Evolutionary conservation across 2,113 vertebrate species (phyloP).

Genomic region (Halichoeres trimaculatus): DNA sequence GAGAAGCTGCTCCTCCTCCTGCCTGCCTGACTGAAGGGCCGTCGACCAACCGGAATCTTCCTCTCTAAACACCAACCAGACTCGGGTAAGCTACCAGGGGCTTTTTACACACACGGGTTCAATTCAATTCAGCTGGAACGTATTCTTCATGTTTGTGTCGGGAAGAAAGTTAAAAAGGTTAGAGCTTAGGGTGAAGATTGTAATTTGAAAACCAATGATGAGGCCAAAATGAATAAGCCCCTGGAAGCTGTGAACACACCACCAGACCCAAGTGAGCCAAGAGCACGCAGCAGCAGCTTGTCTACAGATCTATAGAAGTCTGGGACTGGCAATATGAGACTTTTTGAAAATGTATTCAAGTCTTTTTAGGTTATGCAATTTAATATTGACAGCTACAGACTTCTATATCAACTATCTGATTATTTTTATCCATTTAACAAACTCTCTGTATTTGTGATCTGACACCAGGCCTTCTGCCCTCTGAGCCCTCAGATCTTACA

Average conservation of each 20-base stretch:
- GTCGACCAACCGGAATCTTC: slow-evolving; percentile 94
- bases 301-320: not conserved
- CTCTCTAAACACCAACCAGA: slow-evolving; percentile 98
- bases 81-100: slow-evolving; percentile 87
- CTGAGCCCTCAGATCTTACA: not conserved
- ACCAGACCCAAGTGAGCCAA: slow-evolving; percentile 40
- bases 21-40: slow-evolving; percentile 92
- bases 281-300: slow-evolving; percentile 9
- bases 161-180: slow-evolving; percentile 40
- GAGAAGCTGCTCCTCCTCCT: slow-evolving; percentile 93
- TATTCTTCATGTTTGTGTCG: slow-evolving; percentile 4
- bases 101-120: slow-evolving; percentile 58
- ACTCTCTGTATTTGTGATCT: slow-evolving; percentile 13
- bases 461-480: too few species aligned
- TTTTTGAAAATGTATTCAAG: too few species aligned
- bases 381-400: slow-evolving; percentile 6
- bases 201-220: slow-evolving; percentile 1
- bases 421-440: slow-evolving; percentile 1
- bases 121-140: slow-evolving; percentile 37
- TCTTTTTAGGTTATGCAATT: not conserved
- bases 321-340: not conserved
- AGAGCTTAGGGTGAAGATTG: slow-evolving; percentile 18
- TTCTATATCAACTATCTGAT: not conserved
- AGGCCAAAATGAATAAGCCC: slow-evolving; percentile 56
- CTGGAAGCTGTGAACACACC: slow-evolving; percentile 50